Evolutionary conservation across 2,888 invertebrate genomes (phyloP).

Genomic region (Chalcis sispes): DNA sequence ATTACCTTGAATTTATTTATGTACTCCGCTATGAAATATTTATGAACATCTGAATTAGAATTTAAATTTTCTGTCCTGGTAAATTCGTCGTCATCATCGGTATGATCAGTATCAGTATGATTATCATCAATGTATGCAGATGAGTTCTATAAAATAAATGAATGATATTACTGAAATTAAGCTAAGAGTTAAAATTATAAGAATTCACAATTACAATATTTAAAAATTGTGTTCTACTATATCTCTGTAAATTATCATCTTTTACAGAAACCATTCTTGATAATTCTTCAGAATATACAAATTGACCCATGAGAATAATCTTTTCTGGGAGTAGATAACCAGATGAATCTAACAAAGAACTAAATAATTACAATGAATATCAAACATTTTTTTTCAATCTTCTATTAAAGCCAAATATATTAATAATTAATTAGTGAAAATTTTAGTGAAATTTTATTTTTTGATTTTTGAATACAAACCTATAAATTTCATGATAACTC

Average conservation of each 20-base stretch:
- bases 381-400: background rate
- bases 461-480: slow-evolving; percentile 57
- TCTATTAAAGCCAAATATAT: background rate
- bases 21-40: slow-evolving; percentile 78
- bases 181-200: slow-evolving; percentile 25
- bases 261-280: slow-evolving; percentile 79
- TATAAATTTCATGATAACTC: slow-evolving; percentile 62
- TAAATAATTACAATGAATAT: slow-evolving; percentile 65
- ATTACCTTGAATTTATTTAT: slow-evolving; percentile 81
- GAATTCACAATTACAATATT: too few relatives aligned
- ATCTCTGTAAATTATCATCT: slow-evolving; percentile 77
- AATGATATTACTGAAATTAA: background rate
- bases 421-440: background rate
- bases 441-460: slow-evolving; percentile 16
- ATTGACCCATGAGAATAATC: slow-evolving; percentile 78
- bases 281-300: slow-evolving; percentile 81
- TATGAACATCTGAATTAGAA: slow-evolving; percentile 37
- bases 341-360: slow-evolving; percentile 74
- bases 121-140: background rate
- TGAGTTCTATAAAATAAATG: slow-evolving; percentile 25
- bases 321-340: slow-evolving; percentile 78
- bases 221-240: too few relatives aligned
- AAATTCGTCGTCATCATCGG: slow-evolving; percentile 14
- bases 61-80: slow-evolving; percentile 12
- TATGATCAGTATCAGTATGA: background rate